These are phyloP conservation scores for Cheirogaleus major DNA, from an alignment of 2,797 vertebrate genomes.

Conservation along the genomic window DNA sequence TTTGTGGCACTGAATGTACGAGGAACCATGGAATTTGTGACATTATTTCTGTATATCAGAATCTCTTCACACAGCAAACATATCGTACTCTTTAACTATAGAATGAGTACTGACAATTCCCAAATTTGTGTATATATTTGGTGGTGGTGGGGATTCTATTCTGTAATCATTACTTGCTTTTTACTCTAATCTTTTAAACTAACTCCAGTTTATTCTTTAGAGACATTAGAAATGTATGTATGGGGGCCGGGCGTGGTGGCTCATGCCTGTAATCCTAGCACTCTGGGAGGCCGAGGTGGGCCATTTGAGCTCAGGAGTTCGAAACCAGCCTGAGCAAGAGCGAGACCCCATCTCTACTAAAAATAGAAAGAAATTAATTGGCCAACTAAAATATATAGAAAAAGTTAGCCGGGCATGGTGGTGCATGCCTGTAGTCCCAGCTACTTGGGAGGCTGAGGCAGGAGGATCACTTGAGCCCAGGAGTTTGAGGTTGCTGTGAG, in stretches of 20 bases:
- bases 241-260: background rate
- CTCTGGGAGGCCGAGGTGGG: too few species aligned
- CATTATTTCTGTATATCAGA: background rate
- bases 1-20: background rate
- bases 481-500: too few species aligned
- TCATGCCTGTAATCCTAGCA: too few species aligned
- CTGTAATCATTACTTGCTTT: background rate
- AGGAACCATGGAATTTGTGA: background rate
- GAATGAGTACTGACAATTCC: background rate
- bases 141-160: rapidly evolving
- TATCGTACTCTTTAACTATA: background rate
- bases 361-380: too few species aligned
- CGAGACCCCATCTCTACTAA: too few species aligned
- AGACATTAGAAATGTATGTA: background rate
- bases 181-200: background rate
- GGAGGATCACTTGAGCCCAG: too few species aligned
- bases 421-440: too few species aligned
- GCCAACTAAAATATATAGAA: too few species aligned
- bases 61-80: background rate
- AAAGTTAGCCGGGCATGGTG: too few species aligned
- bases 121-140: background rate
- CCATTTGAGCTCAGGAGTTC: too few species aligned
- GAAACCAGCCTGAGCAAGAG: too few species aligned
- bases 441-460: too few species aligned
- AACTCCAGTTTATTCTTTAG: slow-evolving; percentile 22